Evolutionary conservation across 2,797 vertebrate species (phyloP).

Genomic region (Ambastaia sidthimunki): DNA sequence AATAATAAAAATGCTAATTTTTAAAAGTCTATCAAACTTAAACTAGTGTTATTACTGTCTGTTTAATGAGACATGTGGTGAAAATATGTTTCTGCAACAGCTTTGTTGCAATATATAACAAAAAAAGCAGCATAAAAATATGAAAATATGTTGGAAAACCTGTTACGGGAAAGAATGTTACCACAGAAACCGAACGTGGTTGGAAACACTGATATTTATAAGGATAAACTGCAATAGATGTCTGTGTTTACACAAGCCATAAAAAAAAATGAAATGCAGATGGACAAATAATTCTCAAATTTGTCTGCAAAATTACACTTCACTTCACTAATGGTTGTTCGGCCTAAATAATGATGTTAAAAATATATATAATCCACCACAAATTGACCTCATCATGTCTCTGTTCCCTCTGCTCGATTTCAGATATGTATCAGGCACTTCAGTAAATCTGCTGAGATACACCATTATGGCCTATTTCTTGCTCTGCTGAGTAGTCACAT

Average conservation of each 20-base stretch:
- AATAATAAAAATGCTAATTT: too few relatives aligned
- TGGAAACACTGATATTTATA: neutral
- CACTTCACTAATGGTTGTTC: neutral
- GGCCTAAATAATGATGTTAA: neutral
- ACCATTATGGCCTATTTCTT: slow-evolving; percentile 41
- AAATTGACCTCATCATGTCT: slow-evolving; percentile 40
- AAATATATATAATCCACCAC: neutral
- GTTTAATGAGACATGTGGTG: neutral
- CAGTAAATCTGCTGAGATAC: slow-evolving; percentile 44
- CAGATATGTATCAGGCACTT: slow-evolving; percentile 51
- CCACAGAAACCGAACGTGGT: neutral
- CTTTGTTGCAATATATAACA: neutral
- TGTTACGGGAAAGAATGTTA: neutral
- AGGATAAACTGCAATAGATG: neutral
- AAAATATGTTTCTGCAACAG: neutral
- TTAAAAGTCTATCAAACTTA: too few relatives aligned
- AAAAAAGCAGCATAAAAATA: neutral
- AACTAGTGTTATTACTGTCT: too few relatives aligned
- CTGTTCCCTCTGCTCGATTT: slow-evolving; percentile 34
- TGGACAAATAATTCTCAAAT: neutral
- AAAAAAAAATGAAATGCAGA: neutral
- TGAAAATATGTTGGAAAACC: neutral
- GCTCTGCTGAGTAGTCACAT: slow-evolving; percentile 55
- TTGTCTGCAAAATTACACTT: slow-evolving; percentile 3
- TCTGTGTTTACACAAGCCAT: neutral